Percentiles rank a stretch among this genome's conserved stretches.
These are phyloP conservation scores for Atherinosoma microstoma DNA, from an alignment of 2,797 vertebrate species.

Conservation along the genomic window DNA sequence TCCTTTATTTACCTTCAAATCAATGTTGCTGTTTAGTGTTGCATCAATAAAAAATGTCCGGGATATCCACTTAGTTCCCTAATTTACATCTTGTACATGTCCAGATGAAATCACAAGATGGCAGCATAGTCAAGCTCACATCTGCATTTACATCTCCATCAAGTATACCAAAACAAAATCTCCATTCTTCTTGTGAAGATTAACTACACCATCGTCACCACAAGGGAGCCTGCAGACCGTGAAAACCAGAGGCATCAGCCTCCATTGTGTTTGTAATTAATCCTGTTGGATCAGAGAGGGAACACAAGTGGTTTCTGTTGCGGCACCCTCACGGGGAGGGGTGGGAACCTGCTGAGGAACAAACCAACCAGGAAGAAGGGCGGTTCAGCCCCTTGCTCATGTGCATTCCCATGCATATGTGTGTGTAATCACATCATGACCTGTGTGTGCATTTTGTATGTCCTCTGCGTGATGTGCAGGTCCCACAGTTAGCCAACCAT, in stretches of 20 bases:
- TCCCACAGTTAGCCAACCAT: conserved; percentile 67
- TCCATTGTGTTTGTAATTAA: conserved; percentile 77
- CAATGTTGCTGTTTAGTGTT: conserved; percentile 5
- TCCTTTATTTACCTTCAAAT: conserved; percentile 14
- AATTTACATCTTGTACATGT: conserved; percentile 60
- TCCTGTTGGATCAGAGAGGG: conserved; percentile 71
- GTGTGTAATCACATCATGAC: conserved; percentile 32
- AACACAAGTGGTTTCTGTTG: conserved; percentile 69
- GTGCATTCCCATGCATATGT: conserved; percentile 36
- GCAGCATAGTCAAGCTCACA: conserved; percentile 75
- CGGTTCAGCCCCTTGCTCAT: conserved; percentile 26
- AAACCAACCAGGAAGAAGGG: conserved; percentile 57
- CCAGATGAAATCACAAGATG: conserved; percentile 79
- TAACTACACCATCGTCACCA: conserved; percentile 65
- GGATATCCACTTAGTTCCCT: background rate
- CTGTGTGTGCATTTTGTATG: conserved; percentile 39
- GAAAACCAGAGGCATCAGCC: conserved; percentile 63
- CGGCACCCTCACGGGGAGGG: conserved; percentile 31
- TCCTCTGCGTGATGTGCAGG: conserved; percentile 47
- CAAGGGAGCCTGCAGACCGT: conserved; percentile 56
- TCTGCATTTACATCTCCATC: conserved; percentile 40
- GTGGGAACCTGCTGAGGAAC: conserved; percentile 47
- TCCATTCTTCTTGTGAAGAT: conserved; percentile 71
- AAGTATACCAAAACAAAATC: conserved; percentile 50
- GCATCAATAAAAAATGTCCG: conserved; percentile 11